Evolutionary conservation across 1,140 invertebrate species (phyloP).

Genomic region (Trypoxylus dichotomus): DNA sequence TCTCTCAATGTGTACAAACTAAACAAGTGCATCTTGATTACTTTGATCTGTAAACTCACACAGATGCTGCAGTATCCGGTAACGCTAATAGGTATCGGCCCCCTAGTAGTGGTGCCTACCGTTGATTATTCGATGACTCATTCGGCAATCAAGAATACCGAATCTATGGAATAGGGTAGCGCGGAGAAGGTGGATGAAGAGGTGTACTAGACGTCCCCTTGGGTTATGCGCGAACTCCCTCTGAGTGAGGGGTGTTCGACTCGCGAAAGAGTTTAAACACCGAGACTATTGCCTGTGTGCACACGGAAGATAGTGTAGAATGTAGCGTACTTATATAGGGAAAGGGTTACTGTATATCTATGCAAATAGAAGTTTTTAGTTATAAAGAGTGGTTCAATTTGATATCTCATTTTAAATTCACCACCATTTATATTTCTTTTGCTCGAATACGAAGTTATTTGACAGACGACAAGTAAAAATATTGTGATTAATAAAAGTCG

Average conservation of each 20-base stretch:
- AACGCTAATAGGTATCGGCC: constrained; percentile 51
- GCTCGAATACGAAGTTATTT: no score
- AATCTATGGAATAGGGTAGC: constrained; percentile 4
- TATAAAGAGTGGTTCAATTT: no score
- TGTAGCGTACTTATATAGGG: no score
- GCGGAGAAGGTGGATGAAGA: constrained; percentile 36
- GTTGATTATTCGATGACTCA: constrained; percentile 47
- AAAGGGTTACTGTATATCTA: no score
- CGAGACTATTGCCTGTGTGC: not conserved
- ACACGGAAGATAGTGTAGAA: no score
- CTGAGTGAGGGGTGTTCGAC: not conserved
- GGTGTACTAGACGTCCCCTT: constrained; percentile 32
- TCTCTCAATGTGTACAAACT: constrained; percentile 44
- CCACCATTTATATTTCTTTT: no score
- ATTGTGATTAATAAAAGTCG: no score
- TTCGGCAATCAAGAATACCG: constrained; percentile 50
- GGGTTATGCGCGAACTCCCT: constrained; percentile 18
- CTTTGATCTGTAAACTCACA: constrained; percentile 50
- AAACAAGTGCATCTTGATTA: constrained; percentile 55
- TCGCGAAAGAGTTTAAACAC: constrained; percentile 34
- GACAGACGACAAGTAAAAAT: no score
- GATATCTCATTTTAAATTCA: no score
- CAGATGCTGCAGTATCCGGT: constrained; percentile 54
- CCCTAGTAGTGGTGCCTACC: constrained; percentile 38
- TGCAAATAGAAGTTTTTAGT: no score